Base-by-base conservation (phyloP, 92 coral and sea anemone genomes). In the Zoanthus sociatus region DNA sequence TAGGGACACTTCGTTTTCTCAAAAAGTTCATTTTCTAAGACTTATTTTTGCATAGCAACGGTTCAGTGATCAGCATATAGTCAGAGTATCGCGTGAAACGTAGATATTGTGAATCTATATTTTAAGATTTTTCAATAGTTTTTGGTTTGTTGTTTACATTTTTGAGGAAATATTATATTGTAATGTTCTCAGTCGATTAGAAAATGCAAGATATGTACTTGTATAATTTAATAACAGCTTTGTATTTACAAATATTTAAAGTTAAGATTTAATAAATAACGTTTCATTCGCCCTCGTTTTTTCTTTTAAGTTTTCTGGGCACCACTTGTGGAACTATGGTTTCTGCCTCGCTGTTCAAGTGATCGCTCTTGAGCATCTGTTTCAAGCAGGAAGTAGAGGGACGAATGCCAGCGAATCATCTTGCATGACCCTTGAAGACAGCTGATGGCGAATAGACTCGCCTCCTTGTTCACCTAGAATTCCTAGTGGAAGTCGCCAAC, bases 41-140 rank as follows among this genome's bases (percentile, higher is more conserved):
- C 61, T 54, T 47, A 75, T 75, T 46, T 75, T 75, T 75, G 32
- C 78, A 16, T 75, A 75, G 78, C n/a, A 75, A 75, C 78, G 78
- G 78, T 75, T 21, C 78, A 73, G 54, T 73, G 78, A 73, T 45
- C 78, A 73, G 26, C 78, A 73, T 33, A 12, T 73, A 46, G 26
- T 26, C 26, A 4, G 64, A 8, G 64, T 56, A 21, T 68, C 73
- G 33, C 73, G 32, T 15, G 20, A 17, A 63, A 63, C 70, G 13
- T 63, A 21, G 70, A 21, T 63, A 5, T 63, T 68, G 73, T 68
- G 73, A 68, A 68, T 21, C 77, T 33, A 37, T 26, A 16, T 33
- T 26, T 72, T 1, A 15, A 14, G 46, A 56, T 56, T 56, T 56
- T 56, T 56, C 64, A 56, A 56, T 16, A 56, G 64, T 4, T 56